phyloP scores from a whole-genome alignment of 1,140 invertebrate genomes.

The Aleiodes sp. region DNA sequence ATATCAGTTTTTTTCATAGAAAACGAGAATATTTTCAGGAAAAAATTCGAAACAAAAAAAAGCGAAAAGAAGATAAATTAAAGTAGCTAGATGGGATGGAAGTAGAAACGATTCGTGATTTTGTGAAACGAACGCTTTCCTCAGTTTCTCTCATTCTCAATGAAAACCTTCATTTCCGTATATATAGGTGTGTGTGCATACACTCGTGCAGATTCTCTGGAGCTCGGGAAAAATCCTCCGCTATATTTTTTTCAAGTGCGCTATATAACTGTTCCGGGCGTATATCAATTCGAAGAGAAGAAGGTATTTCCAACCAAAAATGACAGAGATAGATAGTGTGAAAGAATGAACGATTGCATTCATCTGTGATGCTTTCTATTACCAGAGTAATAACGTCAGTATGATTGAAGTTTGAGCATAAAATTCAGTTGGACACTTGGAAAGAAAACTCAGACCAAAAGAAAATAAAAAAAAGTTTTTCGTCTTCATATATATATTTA shows the following conservation, averaged over 20 bases:
- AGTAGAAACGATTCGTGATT: background rate
- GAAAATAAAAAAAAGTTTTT: too few species aligned
- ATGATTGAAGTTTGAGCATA: background rate
- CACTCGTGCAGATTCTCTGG: too few species aligned
- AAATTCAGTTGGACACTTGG: background rate
- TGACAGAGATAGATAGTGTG: background rate
- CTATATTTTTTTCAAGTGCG: background rate
- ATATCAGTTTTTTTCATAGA: too few species aligned
- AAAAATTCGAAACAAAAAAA: too few species aligned
- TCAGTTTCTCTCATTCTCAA: background rate
- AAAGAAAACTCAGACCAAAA: background rate
- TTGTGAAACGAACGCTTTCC: background rate
- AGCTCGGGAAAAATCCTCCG: background rate
- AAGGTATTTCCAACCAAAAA: background rate
- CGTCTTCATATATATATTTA: background rate
- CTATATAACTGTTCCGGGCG: background rate
- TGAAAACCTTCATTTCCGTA: slow-evolving; percentile 1
- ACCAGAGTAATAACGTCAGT: slow-evolving; percentile 10
- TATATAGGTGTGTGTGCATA: too few species aligned
- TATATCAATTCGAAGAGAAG: background rate
- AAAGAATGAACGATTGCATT: background rate
- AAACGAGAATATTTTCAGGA: too few species aligned
- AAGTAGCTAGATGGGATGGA: too few species aligned
- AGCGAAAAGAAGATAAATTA: too few species aligned
- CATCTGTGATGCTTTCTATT: slow-evolving; percentile 6